Conservation (phyloP, 2,888 invertebrate species). For the Bhutanitis thaidina region DNA sequence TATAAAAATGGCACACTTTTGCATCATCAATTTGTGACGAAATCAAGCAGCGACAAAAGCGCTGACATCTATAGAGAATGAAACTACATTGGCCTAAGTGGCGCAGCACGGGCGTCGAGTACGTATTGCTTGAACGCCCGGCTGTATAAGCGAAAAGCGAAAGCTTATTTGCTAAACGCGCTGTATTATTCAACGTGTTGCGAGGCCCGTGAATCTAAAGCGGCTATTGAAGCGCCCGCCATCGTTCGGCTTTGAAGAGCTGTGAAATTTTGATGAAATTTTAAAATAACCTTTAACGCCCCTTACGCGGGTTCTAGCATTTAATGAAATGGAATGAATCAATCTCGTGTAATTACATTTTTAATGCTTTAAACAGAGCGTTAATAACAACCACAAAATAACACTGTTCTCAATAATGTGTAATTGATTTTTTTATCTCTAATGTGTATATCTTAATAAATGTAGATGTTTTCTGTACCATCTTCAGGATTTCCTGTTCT, state of each 20-base stretch:
- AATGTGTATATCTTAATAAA: no score
- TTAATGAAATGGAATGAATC: no score
- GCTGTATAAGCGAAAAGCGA: constrained; percentile 30
- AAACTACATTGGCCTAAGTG: constrained; percentile 31
- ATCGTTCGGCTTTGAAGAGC: neutral
- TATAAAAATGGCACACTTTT: no score
- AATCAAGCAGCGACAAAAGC: neutral
- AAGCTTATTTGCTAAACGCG: constrained; percentile 33
- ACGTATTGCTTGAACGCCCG: constrained; percentile 21
- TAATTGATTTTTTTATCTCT: no score
- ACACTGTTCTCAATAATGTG: no score
- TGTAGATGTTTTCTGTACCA: no score
- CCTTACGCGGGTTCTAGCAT: no score
- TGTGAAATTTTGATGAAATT: constrained; percentile 3
- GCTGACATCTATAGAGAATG: constrained; percentile 22
- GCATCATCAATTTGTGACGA: neutral
- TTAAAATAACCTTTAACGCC: neutral
- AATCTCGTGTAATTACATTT: no score
- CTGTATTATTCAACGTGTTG: constrained; percentile 33
- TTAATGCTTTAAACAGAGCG: no score
- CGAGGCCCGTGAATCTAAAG: constrained; percentile 21
- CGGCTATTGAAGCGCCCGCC: constrained; percentile 9
- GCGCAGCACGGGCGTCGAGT: constrained; percentile 26
- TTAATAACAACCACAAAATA: no score
- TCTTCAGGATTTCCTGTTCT: no score